phyloP scores from a whole-genome alignment of 2,888 invertebrate genomes.

The Caenorhabditis zanzibari region DNA sequence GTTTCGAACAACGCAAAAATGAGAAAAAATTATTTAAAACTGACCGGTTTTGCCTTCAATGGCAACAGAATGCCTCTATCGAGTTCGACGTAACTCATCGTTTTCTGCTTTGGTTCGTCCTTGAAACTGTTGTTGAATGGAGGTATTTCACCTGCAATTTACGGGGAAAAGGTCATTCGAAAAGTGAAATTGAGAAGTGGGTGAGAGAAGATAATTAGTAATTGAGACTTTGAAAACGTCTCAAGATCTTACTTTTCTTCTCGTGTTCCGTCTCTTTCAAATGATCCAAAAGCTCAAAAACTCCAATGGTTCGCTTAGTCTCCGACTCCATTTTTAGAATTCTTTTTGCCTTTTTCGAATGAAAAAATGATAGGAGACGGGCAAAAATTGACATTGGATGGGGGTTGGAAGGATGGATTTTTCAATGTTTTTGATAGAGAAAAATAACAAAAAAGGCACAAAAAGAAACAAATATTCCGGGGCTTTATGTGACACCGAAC shows the following conservation, averaged over 20 bases:
- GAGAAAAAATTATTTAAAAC: constrained; percentile 27
- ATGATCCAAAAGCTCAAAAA: constrained; percentile 54
- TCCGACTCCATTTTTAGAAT: constrained; percentile 36
- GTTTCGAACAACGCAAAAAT: neutral
- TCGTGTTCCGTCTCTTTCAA: constrained; percentile 32
- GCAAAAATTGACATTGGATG: constrained; percentile 40
- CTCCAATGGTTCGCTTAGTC: constrained; percentile 32
- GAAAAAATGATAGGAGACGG: constrained; percentile 48
- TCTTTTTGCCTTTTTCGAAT: constrained; percentile 16
- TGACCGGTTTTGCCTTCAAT: constrained; percentile 59
- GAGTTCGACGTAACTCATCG: constrained; percentile 62
- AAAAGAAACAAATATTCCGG: constrained; percentile 40
- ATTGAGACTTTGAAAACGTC: neutral
- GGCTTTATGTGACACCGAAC: constrained; percentile 49
- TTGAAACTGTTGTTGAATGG: constrained; percentile 44
- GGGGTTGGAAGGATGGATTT: constrained; percentile 3
- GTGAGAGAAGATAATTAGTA: constrained; percentile 9
- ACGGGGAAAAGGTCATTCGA: constrained; percentile 47
- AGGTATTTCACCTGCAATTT: constrained; percentile 62
- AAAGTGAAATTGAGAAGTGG: constrained; percentile 1
- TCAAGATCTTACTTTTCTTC: constrained; percentile 27
- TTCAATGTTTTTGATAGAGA: constrained; percentile 33
- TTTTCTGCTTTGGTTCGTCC: constrained; percentile 42
- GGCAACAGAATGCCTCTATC: constrained; percentile 61
- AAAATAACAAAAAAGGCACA: constrained; percentile 33